Base-by-base conservation (phyloP, 2,797 vertebrate genomes). In the Micrastur ruficollis region DNA sequence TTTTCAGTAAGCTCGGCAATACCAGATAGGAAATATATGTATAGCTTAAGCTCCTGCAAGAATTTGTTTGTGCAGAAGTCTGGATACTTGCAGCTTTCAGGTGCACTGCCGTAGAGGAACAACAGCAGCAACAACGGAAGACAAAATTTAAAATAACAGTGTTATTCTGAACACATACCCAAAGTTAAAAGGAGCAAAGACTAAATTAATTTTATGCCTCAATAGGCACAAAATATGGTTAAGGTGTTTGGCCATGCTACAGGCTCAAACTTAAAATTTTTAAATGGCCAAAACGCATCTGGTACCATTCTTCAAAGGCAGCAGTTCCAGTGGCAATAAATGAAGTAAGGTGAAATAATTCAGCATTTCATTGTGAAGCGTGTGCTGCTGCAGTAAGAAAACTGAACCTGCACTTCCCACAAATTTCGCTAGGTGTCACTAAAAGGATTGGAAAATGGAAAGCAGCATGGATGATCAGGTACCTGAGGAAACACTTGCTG, bases 371-470 rank as follows among this genome's bases (percentile, higher is more conserved):
- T 15, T 14, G 52, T 19, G n/a, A 36, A 36, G 31, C 2, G 22
- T 7, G 14, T 5, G 8, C 32, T 34, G 0, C 16, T 32, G 52
- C 20, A 18, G 8, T 32, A 36, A 38, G 65, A 11, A 50, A 67
- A 7, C 47, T 8, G 29, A 31, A 49, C 3, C 65, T 72, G 88
- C 76, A 55, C 79, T 93, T 94, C 73, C 36, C 58, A 4, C 46
- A 32, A 8, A 3, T 4, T 38, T 94, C 98, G 97, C 98, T 98
- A 98, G 98, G 89, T 98, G 98, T 97, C 98, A 78, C 95, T 82
- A 42, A 78, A 95, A 96, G 96, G 91, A 97, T 18, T 97, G 86
- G 44, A 95, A 96, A 94, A 22, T 1, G 11, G 9, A 6, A 36
- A 31, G 36, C 42, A 42, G 18, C 11, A 1, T 1, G 5, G 3